phyloP scores from a whole-genome alignment of 2,888 invertebrate genomes.

The Abscondita cerata region DNA sequence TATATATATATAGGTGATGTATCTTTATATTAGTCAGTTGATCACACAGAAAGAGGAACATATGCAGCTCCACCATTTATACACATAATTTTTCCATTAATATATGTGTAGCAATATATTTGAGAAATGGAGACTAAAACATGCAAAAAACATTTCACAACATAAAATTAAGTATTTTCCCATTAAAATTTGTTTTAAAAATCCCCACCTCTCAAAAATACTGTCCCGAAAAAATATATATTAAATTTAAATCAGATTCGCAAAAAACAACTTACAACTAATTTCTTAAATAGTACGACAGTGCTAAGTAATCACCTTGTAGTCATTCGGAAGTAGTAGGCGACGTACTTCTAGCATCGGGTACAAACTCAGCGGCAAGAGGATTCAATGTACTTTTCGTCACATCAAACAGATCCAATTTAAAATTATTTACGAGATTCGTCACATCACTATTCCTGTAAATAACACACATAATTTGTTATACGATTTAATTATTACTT shows the following conservation, averaged over 20 bases:
- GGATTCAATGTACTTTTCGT: slow-evolving; percentile 78
- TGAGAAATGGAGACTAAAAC: neutral
- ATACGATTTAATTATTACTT: slow-evolving; percentile 24
- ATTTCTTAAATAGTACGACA: slow-evolving; percentile 15
- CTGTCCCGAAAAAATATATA: neutral
- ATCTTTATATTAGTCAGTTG: no score
- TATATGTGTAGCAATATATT: neutral
- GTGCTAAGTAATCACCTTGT: neutral
- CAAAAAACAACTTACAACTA: slow-evolving; percentile 15
- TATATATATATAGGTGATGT: no score
- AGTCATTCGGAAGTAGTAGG: slow-evolving; percentile 23
- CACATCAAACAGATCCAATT: slow-evolving; percentile 46
- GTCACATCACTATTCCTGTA: slow-evolving; percentile 42
- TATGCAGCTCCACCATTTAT: neutral
- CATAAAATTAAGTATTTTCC: no score
- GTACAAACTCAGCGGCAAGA: slow-evolving; percentile 85
- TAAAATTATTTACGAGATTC: slow-evolving; percentile 54
- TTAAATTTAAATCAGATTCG: slow-evolving; percentile 12
- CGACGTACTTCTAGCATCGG: slow-evolving; percentile 49
- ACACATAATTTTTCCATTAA: neutral
- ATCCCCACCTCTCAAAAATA: neutral
- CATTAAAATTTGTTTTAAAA: neutral
- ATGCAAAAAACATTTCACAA: neutral
- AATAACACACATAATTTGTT: no score
- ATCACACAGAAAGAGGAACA: no score